These are phyloP conservation scores for Ectemnius lituratus DNA, from an alignment of 2,888 invertebrate species.

Conservation along the genomic window DNA sequence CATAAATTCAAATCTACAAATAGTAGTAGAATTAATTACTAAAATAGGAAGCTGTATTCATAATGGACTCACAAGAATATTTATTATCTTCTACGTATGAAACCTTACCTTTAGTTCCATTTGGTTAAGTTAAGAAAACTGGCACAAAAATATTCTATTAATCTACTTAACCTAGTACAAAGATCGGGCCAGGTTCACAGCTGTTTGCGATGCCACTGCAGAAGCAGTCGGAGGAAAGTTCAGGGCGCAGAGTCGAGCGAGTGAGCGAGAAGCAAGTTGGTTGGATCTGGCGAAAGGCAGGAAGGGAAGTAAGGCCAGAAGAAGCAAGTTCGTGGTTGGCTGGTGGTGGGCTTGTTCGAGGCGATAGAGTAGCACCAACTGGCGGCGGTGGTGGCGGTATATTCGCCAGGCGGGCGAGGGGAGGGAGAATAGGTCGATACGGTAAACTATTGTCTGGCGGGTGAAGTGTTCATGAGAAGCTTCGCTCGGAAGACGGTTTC, in stretches of 20 bases:
- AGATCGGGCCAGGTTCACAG: conserved; percentile 37
- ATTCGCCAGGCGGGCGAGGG: conserved; percentile 26
- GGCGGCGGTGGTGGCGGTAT: conserved; percentile 22
- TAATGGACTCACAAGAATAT: too few species aligned
- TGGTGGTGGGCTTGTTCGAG: conserved; percentile 49
- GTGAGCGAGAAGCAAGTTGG: conserved; percentile 35
- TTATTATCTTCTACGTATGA: too few species aligned
- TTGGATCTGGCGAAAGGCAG: conserved; percentile 64
- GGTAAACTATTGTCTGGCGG: conserved; percentile 72
- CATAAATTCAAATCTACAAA: too few species aligned
- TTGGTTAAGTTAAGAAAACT: too few species aligned
- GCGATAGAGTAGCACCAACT: conserved; percentile 51
- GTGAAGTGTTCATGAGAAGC: conserved; percentile 68
- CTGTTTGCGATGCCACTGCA: conserved; percentile 43
- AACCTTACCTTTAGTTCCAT: too few species aligned
- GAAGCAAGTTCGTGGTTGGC: conserved; percentile 62
- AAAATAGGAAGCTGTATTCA: too few species aligned
- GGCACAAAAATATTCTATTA: too few species aligned
- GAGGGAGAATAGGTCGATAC: conserved; percentile 70
- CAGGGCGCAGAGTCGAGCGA: conserved; percentile 50
- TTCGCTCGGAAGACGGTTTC: conserved; percentile 61
- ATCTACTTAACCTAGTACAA: too few species aligned
- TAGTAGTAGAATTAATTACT: too few species aligned
- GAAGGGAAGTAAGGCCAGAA: conserved; percentile 59
- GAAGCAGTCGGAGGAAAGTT: conserved; percentile 62